Evolutionary conservation across 2,797 vertebrate species (phyloP), one percentile per base, ranked within the genome.

Genomic region (Helostoma temminkii): DNA sequence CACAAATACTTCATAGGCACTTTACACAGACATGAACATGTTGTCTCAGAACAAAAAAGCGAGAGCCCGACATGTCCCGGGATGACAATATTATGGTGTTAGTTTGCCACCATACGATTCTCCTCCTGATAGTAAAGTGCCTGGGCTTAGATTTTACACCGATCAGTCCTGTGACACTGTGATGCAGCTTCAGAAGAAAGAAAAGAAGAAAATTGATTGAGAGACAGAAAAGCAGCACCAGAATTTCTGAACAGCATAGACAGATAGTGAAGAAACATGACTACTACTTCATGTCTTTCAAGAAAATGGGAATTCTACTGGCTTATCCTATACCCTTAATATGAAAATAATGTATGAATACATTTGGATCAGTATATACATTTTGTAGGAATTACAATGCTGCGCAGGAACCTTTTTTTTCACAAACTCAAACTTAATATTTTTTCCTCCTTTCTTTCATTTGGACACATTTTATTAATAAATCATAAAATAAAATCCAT

Each of bases 101-200:
- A 66, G 86, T 80, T 88, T 82, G 77, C 79, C 86, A 61, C 80
- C 67, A 49, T 70, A 52, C 74, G 65, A 37, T 74, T 71, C 72
- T 86, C 75, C 26, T 77, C 41, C 71, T 91, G 52, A 48, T 58
- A 76, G 82, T 84, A 90, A 90, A 87, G 91, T 88, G 87, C 89
- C 87, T 88, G 63, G 1, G 65, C 72, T 62, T 42, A 30, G 42
- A 59, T 71, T 21, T 32, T 50, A 53, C 66, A 61, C 41, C 81
- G 82, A 91, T 89, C 80, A 81, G 72, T 63, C 78, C 68, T 59
- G 70, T 55, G 66, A 69, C 49, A 46, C 14, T 57, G 54, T 54
- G 59, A 6, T 64, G 67, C 43, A 39, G 76, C 69, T 71, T 74
- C 45, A 37, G 58, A 61, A 22, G 10, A 37, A 39, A 21, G 9